These are phyloP conservation scores for Falco biarmicus DNA, from an alignment of 2,797 vertebrate genomes.

Conservation along the genomic window DNA sequence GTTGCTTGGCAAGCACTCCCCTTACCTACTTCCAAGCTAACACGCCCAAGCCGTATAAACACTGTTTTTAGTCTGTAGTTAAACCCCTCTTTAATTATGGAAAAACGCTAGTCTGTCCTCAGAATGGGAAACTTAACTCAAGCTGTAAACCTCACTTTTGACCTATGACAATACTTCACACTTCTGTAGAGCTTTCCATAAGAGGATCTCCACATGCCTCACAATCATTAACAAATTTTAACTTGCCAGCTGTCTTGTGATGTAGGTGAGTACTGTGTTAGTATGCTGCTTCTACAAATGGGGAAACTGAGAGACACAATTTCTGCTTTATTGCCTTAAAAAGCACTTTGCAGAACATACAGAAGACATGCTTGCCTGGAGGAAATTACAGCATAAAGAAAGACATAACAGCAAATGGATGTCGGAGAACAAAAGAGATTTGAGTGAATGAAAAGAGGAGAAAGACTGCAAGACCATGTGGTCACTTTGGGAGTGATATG, in stretches of 20 bases:
- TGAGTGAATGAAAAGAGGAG: background rate
- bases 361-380: background rate
- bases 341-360: constrained; percentile 17
- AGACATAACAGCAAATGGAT: constrained; percentile 16
- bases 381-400: constrained; percentile 14
- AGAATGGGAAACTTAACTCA: background rate
- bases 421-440: background rate
- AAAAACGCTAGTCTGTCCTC: background rate
- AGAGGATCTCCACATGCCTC: background rate
- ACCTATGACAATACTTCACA: background rate
- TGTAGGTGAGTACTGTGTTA: background rate
- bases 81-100: background rate
- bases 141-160: constrained; percentile 3
- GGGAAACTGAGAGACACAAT: background rate
- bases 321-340: constrained; percentile 37
- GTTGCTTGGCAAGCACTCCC: background rate
- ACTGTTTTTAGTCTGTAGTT: background rate
- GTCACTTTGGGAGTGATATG: background rate
- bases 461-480: background rate
- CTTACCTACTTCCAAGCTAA: background rate
- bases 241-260: background rate
- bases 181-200: background rate
- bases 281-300: background rate
- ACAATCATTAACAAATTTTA: background rate
- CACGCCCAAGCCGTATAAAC: background rate